These are phyloP conservation scores for Tauraco erythrolophus DNA, from an alignment of 2,113 vertebrate genomes.

Conservation along the genomic window DNA sequence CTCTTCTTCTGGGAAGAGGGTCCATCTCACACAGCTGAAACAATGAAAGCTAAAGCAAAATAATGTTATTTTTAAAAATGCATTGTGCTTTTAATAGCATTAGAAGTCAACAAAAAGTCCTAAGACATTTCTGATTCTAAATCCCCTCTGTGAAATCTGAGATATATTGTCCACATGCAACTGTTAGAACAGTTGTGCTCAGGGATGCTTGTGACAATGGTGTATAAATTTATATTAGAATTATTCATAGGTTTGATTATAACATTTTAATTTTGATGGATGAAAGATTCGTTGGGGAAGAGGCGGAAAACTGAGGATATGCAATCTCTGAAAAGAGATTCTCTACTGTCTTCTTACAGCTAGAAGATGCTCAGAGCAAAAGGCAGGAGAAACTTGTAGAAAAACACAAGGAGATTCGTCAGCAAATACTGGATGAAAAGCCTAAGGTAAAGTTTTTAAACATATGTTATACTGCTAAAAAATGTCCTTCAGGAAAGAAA, in stretches of 20 bases:
- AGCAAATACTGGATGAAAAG: conserved; percentile 96
- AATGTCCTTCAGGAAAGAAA: not conserved
- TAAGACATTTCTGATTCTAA: not conserved
- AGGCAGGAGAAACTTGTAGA: conserved; percentile 92
- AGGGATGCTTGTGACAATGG: not conserved
- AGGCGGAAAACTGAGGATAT: not conserved
- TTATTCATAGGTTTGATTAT: not conserved
- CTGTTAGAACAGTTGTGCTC: not conserved
- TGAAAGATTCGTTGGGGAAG: not conserved
- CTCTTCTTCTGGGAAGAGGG: not conserved
- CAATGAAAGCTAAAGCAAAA: not conserved
- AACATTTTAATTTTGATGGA: not conserved
- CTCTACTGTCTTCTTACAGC: conserved; percentile 71
- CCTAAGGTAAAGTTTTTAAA: conserved; percentile 87
- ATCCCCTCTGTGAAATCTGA: not conserved
- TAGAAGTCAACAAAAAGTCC: not conserved
- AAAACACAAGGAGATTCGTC: conserved; percentile 95
- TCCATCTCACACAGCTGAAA: not conserved
- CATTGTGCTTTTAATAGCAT: not conserved
- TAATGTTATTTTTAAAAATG: not conserved
- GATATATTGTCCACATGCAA: not conserved
- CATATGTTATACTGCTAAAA: not conserved
- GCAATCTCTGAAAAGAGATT: not conserved
- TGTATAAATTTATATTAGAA: not conserved
- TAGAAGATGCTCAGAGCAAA: conserved; percentile 96